A percentile compares a stretch with the other conserved stretches of the same genome.
Evolutionary conservation across 2,113 vertebrate genomes (phyloP).

Genomic region (Lamprotornis superbus): DNA sequence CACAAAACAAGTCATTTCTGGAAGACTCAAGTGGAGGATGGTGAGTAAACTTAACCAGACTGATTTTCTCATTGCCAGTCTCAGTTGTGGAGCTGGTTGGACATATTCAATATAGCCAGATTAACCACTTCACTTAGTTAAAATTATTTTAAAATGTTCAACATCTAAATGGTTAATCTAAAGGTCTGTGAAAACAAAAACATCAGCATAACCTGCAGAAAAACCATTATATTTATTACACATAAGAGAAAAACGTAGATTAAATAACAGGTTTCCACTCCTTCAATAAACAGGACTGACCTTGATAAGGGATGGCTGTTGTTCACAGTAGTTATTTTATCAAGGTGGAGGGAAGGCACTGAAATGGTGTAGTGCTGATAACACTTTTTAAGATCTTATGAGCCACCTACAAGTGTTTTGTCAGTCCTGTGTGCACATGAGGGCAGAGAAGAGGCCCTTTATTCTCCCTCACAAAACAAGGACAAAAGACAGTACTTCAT

Average conservation of each 20-base stretch:
- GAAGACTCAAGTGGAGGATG: not conserved
- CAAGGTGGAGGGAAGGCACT: not conserved
- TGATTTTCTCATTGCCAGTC: not conserved
- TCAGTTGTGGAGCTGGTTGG: not conserved
- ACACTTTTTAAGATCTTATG: not conserved
- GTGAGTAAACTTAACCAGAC: not conserved
- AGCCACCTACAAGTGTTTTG: not conserved
- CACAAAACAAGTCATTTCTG: not conserved
- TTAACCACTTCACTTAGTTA: not conserved
- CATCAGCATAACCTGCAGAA: not conserved
- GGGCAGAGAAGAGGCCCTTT: not conserved
- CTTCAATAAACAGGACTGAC: not conserved
- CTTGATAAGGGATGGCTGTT: not conserved
- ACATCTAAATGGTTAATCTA: not conserved
- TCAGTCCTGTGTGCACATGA: not conserved
- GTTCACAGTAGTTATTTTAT: not conserved
- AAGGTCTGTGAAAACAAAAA: not conserved
- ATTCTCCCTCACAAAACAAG: not conserved
- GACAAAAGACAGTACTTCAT: not conserved
- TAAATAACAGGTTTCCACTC: not conserved
- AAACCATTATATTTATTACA: not conserved
- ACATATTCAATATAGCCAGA: not conserved
- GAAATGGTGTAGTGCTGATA: not conserved
- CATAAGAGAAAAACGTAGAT: not conserved
- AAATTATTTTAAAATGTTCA: not conserved